These are phyloP conservation scores for Ophioderma brevispina DNA, from an alignment of 35 echinoderm and acorn worm genomes.

Conservation along the genomic window DNA sequence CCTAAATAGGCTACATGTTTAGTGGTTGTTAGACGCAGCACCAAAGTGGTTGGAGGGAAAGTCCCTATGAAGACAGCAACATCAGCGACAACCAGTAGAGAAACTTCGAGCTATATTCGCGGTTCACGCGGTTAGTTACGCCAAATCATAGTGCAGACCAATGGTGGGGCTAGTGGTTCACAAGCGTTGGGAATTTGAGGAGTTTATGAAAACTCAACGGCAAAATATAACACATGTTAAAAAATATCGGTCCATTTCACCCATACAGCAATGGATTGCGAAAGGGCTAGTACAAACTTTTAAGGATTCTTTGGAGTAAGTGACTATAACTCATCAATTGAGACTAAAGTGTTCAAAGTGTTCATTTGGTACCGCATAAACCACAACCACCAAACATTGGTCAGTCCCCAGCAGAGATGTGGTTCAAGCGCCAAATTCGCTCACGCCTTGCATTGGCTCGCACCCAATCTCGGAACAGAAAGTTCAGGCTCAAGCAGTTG, in stretches of 20 bases:
- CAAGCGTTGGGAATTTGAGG: slow-evolving; percentile 50
- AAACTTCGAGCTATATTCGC: slow-evolving; percentile 41
- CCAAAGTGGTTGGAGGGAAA: slow-evolving; percentile 76
- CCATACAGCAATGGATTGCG: slow-evolving; percentile 52
- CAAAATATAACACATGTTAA: slow-evolving; percentile 62
- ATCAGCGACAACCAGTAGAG: slow-evolving; percentile 43
- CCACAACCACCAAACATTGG: slow-evolving; percentile 80
- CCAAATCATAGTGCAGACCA: slow-evolving; percentile 73
- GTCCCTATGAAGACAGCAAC: slow-evolving; percentile 49
- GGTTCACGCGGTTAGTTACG: slow-evolving; percentile 61
- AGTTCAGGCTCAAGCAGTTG: slow-evolving; percentile 17
- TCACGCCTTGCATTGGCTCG: not conserved
- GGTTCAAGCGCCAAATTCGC: slow-evolving; percentile 24
- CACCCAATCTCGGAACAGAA: slow-evolving; percentile 36
- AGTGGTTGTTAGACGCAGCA: slow-evolving; percentile 62
- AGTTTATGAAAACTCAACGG: slow-evolving; percentile 42
- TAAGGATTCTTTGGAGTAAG: slow-evolving; percentile 24
- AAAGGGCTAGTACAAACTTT: slow-evolving; percentile 57
- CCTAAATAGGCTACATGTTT: slow-evolving; percentile 61
- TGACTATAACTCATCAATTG: slow-evolving; percentile 34
- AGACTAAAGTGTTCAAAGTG: slow-evolving; percentile 62
- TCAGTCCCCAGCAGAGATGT: slow-evolving; percentile 48
- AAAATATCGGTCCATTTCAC: slow-evolving; percentile 37
- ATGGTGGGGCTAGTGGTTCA: slow-evolving; percentile 54
- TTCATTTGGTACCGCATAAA: slow-evolving; percentile 33